Evolutionary conservation across 2,888 invertebrate genomes (phyloP), one percentile per base, ranked within the genome.

Genomic region (Ashinkailepas kermadecensis): DNA sequence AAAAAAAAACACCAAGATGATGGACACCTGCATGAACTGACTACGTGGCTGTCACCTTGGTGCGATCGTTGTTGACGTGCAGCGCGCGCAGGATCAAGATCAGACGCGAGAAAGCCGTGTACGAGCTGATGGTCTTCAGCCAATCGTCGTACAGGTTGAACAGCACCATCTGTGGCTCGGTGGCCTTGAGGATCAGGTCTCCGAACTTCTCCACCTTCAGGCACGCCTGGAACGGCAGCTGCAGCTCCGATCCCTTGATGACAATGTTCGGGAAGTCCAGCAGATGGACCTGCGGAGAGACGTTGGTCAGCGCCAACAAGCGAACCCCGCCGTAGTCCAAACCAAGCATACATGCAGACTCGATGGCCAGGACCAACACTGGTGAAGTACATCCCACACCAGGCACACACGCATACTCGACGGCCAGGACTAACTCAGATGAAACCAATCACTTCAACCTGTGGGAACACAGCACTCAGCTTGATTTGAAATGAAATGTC

Each of bases 211-310:
- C 99, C 80, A 99, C 97, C 88, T 99, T 99, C 70, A 99, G 90
- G 87, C 98, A 98, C 12, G 98, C 99, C 88, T 99, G 97, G 93
- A 99, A 99, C 0, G 99, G 99, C 86, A 99, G 89, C 89, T 99
- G 99, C 84, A 99, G 89, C 88, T 99, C 99, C 0, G 97, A 98
- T 0, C 99, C 99, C 88, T 99, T 99, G 89, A 99, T 99, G 82
- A 99, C 99, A 88, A 99, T 99, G 89, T 99, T 99, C 21, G 99
- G 99, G 90, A 99, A 99, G 89, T 99, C 99, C n/a, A 99, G 91
- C 87, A 99, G 92, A 90, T 99, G 99, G 84, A 99, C 96, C 91
- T 91, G 84, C 78, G 21, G 80, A 81, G 12, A 84, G 58, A 74
- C 39, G 15, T 25, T 15, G 4, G 70, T 70, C 25, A 70, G 12